Evolutionary conservation across 2,113 vertebrate genomes (phyloP), one percentile per base, ranked within the genome.

Genomic region (Saguinus imperator): DNA sequence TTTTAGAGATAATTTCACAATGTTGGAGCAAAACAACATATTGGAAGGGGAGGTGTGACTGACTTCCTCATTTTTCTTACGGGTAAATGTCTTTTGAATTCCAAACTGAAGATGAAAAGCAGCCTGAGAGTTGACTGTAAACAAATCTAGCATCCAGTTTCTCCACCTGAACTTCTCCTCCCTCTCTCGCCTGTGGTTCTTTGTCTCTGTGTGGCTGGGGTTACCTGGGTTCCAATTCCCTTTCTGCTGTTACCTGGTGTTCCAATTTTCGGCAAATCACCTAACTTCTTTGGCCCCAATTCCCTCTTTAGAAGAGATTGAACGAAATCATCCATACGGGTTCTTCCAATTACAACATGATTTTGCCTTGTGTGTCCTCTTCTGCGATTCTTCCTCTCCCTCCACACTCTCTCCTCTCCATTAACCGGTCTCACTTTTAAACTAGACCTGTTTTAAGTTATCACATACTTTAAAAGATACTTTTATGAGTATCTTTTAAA

Each of bases 401-500:
- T 48, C 55, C 17, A 21, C 14, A 10, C 7, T 43, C 21, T 57
- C 40, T 90, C 77, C 18, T 91, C 32, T 88, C 58, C n/a, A 43
- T 29, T n/a, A 86, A 72, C 45, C 18, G 52, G 45, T 25, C 75
- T 45, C 20, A 3, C 61, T 80, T 80, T 81, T 87, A 87, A 93
- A 93, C 43, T n/a, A 61, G 58, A 52, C 29, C 20, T 27, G 61
- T 37, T 79, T 70, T 80, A 45, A 81, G 37, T 37, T 58, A 87
- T 27, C 52, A 87, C 50, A 58, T 40, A 40, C 37, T 40, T 40
- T 40, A 40, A 40, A 40, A 40, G 37, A 40, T 40, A 40, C 37
- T 40, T 95, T 86, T 90, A 95, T 64, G 32, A 80, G 75, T 86
- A 61, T 89, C 89, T 58, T 82, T 83, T 81, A 68, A 94, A 86